These are phyloP conservation scores for Gymnodraco acuticeps DNA, from an alignment of 2,797 vertebrate genomes.

Conservation along the genomic window DNA sequence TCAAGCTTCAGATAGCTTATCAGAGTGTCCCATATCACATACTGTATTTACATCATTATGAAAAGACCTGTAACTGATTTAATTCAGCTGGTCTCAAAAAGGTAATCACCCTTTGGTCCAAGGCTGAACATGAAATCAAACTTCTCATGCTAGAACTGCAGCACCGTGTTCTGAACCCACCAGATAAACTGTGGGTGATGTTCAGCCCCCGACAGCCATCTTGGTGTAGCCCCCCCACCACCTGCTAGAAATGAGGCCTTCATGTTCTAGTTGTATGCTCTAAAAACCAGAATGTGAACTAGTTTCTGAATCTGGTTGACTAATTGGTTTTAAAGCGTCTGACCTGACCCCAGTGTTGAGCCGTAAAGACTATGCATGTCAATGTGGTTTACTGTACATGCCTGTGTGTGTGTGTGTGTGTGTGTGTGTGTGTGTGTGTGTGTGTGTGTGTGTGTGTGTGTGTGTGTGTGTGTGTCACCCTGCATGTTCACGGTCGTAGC, in stretches of 20 bases:
- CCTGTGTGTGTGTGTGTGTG: conserved; percentile 7
- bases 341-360: background rate
- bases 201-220: background rate
- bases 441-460: conserved; percentile 27
- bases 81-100: background rate
- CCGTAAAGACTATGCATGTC: background rate
- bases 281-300: conserved; percentile 32
- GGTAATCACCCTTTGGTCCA: background rate
- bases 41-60: too few species aligned
- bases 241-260: conserved; percentile 11
- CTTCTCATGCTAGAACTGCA: background rate
- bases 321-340: conserved; percentile 19
- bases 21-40: too few species aligned
- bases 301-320: conserved; percentile 25
- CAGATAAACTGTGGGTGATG: background rate
- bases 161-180: background rate
- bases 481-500: conserved; percentile 10
- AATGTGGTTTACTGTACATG: background rate
- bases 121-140: background rate
- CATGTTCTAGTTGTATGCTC: conserved; percentile 36
- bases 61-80: too few species aligned
- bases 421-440: conserved; percentile 10
- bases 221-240: background rate
- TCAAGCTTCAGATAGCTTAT: too few species aligned
- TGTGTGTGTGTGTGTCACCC: conserved; percentile 17